Evolutionary conservation across 2,113 vertebrate genomes (phyloP).

Genomic region (Lipophrys pholis): DNA sequence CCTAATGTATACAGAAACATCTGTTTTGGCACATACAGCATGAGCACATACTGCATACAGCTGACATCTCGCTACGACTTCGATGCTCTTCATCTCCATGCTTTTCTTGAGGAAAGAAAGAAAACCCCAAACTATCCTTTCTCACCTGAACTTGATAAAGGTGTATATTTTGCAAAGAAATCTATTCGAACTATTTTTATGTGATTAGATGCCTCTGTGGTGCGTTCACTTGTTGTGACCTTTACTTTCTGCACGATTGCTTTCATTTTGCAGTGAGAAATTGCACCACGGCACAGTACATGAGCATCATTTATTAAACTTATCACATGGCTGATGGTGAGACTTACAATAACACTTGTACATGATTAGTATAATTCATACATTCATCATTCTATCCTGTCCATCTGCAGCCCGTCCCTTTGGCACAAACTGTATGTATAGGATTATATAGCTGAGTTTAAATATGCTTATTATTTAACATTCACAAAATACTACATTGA

Average conservation of each 20-base stretch:
- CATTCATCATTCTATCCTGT: background rate
- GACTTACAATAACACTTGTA: background rate
- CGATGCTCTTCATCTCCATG: slow-evolving; percentile 1
- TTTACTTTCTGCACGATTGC: background rate
- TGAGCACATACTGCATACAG: slow-evolving; percentile 36
- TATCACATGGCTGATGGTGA: background rate
- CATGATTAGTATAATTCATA: background rate
- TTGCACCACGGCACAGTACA: background rate
- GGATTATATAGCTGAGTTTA: too few relatives aligned
- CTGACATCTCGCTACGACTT: slow-evolving; percentile 13
- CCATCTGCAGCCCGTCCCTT: too few relatives aligned
- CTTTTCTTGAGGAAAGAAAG: slow-evolving; percentile 6
- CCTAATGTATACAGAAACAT: slow-evolving; percentile 47
- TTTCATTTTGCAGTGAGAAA: slow-evolving; percentile 1
- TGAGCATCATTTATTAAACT: background rate
- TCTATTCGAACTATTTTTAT: slow-evolving; percentile 4
- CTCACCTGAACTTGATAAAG: background rate
- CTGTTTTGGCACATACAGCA: slow-evolving; percentile 33
- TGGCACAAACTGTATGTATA: too few relatives aligned
- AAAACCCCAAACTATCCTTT: background rate
- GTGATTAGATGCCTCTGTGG: background rate
- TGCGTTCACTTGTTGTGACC: background rate
- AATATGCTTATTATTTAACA: too few relatives aligned
- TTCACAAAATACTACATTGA: too few relatives aligned
- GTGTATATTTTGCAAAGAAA: background rate